Evolutionary conservation across 1,140 invertebrate genomes (phyloP), one percentile per base, ranked within the genome.

Genomic region (Rhagoletis zephyria): DNA sequence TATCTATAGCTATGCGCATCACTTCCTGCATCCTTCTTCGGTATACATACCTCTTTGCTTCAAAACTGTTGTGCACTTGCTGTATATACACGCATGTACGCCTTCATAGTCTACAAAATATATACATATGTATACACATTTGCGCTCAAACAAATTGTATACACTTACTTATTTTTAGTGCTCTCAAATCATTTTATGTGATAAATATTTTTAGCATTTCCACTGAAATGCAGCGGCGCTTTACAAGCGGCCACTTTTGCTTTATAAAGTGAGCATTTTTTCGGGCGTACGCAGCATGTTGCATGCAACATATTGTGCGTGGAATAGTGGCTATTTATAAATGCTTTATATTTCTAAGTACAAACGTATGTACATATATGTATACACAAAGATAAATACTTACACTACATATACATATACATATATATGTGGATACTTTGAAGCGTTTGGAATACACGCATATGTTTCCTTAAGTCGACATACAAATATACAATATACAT

Each of bases 191-290:
- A n/a, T 56, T 56, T 81, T 56, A 81, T 56, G 48, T 81, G 74
- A 48, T 30, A 30, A 30, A 30, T 81, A 81, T 81, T 56, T 81
- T 81, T 81, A 81, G 74, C n/a, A 56, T 59, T 81, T 81, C 74
- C n/a, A 81, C 10, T 19, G 74, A 81, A 81, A 81, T 81, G 19
- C 74, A 81, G n/a, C 70, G 70, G 19, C 70, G 30, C 40, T 48
- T 12, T 12, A 16, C 45, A 74, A 74, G 45, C 48, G 74, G 48
- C 48, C 74, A 59, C 42, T 81, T n/a, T 81, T 3, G 74, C 74
- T 10, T 14, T n/a, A 77, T 51, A 77, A 3, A 14, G n/a, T 7
- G 70, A 51, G 48, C 10, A 10, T 7, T 1, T 56, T 56, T n/a
- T 51, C 9, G 45, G 1, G 7, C 45, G 48, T 51, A 7, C 56